A percentile compares a stretch with the other conserved stretches of the same genome.
Evolutionary conservation across 2,888 invertebrate species (phyloP).

Genomic region (Cheilosia pagana): DNA sequence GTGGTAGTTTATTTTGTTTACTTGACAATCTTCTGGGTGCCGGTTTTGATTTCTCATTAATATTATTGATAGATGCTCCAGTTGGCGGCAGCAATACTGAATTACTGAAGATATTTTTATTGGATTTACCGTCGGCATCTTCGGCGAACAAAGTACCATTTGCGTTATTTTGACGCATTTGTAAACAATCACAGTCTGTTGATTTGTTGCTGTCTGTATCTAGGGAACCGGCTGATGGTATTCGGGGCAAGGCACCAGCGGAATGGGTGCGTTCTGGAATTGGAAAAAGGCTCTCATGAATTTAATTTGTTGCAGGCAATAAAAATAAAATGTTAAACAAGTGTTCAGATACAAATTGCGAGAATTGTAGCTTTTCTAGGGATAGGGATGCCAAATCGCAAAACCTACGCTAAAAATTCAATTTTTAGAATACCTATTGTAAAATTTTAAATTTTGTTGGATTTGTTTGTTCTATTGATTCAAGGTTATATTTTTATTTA

Average conservation of each 20-base stretch:
- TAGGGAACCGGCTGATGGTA: slow-evolving; percentile 82
- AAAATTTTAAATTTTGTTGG: too few species aligned
- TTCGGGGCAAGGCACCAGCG: slow-evolving; percentile 81
- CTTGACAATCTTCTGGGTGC: slow-evolving; percentile 82
- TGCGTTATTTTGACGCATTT: slow-evolving; percentile 83
- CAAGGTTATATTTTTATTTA: too few species aligned
- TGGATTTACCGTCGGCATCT: slow-evolving; percentile 64
- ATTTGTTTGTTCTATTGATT: too few species aligned
- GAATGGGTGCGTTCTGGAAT: slow-evolving; percentile 81
- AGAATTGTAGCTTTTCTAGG: too few species aligned
- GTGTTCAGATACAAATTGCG: too few species aligned
- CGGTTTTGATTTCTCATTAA: slow-evolving; percentile 81
- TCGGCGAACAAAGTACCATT: slow-evolving; percentile 81
- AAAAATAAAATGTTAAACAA: background rate
- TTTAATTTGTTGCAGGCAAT: background rate
- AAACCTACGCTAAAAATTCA: too few species aligned
- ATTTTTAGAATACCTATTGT: too few species aligned
- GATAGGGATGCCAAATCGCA: too few species aligned
- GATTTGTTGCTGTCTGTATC: slow-evolving; percentile 83
- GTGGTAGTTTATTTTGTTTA: slow-evolving; percentile 82
- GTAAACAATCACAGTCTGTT: slow-evolving; percentile 81
- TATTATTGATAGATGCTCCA: slow-evolving; percentile 80
- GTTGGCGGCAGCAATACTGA: slow-evolving; percentile 74
- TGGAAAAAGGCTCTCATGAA: background rate
- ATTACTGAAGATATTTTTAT: slow-evolving; percentile 76